Percentiles rank a stretch among this genome's conserved stretches.
Conservation (phyloP, 2,113 vertebrate genomes). For the Scytalopus superciliaris region DNA sequence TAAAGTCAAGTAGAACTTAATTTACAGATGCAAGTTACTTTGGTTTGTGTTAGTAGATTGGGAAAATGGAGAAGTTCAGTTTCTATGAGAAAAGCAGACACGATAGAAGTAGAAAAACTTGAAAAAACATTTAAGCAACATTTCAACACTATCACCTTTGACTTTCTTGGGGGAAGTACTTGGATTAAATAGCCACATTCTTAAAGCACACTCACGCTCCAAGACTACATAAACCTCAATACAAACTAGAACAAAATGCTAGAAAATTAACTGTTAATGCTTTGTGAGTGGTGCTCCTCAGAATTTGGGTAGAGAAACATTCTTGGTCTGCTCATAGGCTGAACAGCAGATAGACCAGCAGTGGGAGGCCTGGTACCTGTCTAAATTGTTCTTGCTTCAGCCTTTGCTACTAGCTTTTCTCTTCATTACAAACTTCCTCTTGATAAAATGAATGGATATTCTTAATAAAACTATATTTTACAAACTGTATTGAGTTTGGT, state of each 20-base stretch:
- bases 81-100: neutral
- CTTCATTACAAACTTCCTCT: neutral
- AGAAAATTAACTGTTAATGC: neutral
- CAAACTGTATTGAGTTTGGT: neutral
- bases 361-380: neutral
- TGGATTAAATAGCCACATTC: neutral
- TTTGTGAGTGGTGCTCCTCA: neutral
- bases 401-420: conserved; percentile 12
- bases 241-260: neutral
- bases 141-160: neutral
- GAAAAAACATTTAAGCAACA: neutral
- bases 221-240: neutral
- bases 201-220: fast-evolving
- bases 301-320: neutral
- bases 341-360: neutral
- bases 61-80: neutral
- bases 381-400: neutral
- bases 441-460: neutral
- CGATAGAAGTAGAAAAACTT: neutral
- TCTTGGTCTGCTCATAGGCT: neutral
- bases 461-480: neutral
- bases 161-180: neutral
- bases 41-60: neutral
- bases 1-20: neutral
- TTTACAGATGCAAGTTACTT: neutral